Evolutionary conservation across 2,797 vertebrate species (phyloP), one percentile per base, ranked within the genome.

Genomic region (Fratercula arctica): DNA sequence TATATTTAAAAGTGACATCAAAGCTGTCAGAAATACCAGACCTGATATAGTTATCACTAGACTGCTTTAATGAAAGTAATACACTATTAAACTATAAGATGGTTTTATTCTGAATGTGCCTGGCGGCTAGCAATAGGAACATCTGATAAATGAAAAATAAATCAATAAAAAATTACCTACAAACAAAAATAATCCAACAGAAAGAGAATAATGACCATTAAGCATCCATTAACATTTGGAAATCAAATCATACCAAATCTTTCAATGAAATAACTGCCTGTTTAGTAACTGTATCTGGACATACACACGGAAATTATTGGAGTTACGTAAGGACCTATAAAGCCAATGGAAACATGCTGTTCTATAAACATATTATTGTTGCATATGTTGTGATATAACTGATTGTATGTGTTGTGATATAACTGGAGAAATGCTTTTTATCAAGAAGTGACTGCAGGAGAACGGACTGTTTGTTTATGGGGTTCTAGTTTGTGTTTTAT

Each of bases 11-110:
- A 45, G 43, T 45, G 53, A 82, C 57, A 88, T 92, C 87, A 94
- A 78, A 95, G 60, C 56, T 92, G 20, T 92, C 86, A 94, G 84
- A 88, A 90, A 81, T 83, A 92, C 43, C 74, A 85, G 50, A 77
- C 33, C 13, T 61, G 51, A 79, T 35, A 83, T 4, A 78, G 89
- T 88, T 69, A 54, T 74, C 26, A 76, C 45, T 73, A 86, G 28
- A 57, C 82, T 75, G 46, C 17, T 69, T 72, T 76, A 93, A 78
- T 93, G 25, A 91, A 95, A 68, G 60, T 69, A 89, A 82, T 48
- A 43, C 33, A 90, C 31, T 45, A 75, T 78, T 93, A 70, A 83
- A 50, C 3, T 28, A 13, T 78, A 87, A 48, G 17, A 67, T 57
- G 33, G 11, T 87, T 66, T 81, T 76, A 56, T 85, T 77, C 64